Percentiles rank a stretch among this genome's conserved stretches.
Evolutionary conservation across 2,797 vertebrate genomes (phyloP).

Genomic region (Meriones psammophilus): DNA sequence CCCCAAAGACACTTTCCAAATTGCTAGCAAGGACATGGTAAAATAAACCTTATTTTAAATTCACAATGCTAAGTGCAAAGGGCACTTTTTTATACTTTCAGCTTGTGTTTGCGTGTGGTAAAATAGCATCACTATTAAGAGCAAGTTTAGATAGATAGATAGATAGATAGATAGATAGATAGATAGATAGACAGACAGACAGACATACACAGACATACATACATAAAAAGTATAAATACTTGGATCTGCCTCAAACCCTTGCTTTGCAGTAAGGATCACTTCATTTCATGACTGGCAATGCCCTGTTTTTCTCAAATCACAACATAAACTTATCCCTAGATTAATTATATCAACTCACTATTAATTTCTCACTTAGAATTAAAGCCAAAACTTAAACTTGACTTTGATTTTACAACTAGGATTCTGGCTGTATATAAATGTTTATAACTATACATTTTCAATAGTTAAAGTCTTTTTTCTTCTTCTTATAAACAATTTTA

Average conservation of each 20-base stretch:
- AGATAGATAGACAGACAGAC: too few species aligned
- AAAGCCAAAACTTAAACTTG: conserved; percentile 41
- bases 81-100: not conserved
- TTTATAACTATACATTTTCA: conserved; percentile 7
- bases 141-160: not conserved
- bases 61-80: not conserved
- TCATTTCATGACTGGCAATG: not conserved
- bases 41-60: conserved; percentile 60
- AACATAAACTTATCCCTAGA: not conserved
- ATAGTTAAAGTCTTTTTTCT: not conserved
- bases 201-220: too few species aligned
- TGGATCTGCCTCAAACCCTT: not conserved
- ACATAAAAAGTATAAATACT: not conserved
- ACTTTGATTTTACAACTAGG: conserved; percentile 31
- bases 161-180: too few species aligned
- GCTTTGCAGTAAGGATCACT: not conserved
- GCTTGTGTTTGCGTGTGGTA: conserved; percentile 30
- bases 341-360: not conserved
- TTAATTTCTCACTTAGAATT: conserved; percentile 32
- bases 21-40: not conserved
- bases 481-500: too few species aligned
- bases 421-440: not conserved
- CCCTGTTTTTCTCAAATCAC: conserved; percentile 33
- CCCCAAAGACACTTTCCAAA: conserved; percentile 47
- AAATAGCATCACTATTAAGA: not conserved